A percentile compares a stretch with the other conserved stretches of the same genome.
Conservation (phyloP, 2,113 vertebrate genomes). For the Microtus oregoni region DNA sequence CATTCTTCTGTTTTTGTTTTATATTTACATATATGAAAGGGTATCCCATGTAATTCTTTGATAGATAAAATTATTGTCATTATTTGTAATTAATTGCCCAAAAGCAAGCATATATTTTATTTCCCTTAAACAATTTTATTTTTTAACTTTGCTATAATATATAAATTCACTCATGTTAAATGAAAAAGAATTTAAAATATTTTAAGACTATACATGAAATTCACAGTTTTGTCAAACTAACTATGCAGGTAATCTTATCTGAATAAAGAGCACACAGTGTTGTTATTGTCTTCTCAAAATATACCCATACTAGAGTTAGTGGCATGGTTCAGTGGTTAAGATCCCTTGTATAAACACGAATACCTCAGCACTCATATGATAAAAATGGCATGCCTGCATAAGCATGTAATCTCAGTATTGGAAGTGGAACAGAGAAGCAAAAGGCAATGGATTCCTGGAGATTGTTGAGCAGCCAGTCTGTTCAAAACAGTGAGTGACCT, state of each 20-base stretch:
- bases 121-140: not conserved
- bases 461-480: not conserved
- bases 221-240: slow-evolving; percentile 5
- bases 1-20: not conserved
- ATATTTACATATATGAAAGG: not conserved
- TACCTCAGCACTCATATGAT: too few species aligned
- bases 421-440: fast-evolving
- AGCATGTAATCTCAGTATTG: not conserved
- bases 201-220: not conserved
- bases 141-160: slow-evolving; percentile 15
- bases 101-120: not conserved
- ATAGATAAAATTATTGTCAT: not conserved
- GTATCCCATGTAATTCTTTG: not conserved
- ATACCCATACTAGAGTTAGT: not conserved
- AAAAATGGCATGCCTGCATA: not conserved
- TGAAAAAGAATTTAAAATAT: not conserved
- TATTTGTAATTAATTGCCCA: not conserved
- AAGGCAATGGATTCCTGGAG: too few species aligned
- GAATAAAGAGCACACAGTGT: not conserved
- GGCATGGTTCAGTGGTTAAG: not conserved
- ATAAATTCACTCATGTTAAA: slow-evolving; percentile 37
- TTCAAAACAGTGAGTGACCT: not conserved
- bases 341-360: not conserved
- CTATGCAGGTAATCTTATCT: not conserved
- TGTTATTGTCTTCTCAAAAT: not conserved